Conservation (phyloP, 2,888 invertebrate species). For the Melieria picta region DNA sequence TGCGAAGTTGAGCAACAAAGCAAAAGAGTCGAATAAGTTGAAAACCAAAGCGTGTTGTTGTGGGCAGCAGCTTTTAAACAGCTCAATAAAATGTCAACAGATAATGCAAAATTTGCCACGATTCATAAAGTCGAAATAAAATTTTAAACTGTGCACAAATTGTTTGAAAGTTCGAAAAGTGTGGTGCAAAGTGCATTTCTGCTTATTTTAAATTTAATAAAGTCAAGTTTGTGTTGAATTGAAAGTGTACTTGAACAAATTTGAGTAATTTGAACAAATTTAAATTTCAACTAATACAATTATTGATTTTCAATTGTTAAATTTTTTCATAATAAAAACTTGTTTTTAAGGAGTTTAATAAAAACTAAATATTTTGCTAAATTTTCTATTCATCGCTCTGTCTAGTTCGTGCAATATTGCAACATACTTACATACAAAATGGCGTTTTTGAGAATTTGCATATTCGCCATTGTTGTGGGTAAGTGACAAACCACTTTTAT, state of each 20-base stretch:
- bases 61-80: not conserved
- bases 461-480: slow-evolving; percentile 58
- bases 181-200: not conserved
- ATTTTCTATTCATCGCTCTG: slow-evolving; percentile 15
- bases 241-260: not conserved
- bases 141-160: not conserved
- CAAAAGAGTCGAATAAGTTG: not conserved
- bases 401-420: slow-evolving; percentile 10
- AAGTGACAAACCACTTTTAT: slow-evolving; percentile 42
- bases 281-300: not conserved
- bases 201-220: not conserved
- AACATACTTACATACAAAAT: slow-evolving; percentile 47
- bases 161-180: not conserved
- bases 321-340: not conserved
- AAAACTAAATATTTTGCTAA: slow-evolving; percentile 15
- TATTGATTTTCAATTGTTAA: not conserved
- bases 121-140: slow-evolving; percentile 18
- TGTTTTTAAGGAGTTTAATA: slow-evolving; percentile 2
- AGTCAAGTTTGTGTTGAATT: not conserved
- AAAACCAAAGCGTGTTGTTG: not conserved
- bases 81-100: not conserved
- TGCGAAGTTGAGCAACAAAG: not conserved
- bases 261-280: not conserved
- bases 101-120: slow-evolving; percentile 22
- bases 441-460: slow-evolving; percentile 57